Evolutionary conservation across 2,113 vertebrate species (phyloP).

Genomic region (Pungitius pungitius): DNA sequence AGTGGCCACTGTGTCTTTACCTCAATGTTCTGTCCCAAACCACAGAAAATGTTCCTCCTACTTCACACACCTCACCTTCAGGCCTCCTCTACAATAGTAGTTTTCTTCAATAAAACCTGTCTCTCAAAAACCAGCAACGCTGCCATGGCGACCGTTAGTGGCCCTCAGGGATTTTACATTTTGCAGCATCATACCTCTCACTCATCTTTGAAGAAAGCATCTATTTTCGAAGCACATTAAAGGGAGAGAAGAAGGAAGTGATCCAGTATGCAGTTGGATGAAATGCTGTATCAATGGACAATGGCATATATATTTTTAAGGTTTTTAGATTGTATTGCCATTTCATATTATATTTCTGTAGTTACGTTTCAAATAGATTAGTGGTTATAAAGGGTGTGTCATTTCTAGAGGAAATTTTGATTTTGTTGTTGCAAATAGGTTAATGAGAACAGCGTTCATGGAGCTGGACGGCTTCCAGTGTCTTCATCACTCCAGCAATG

Average conservation of each 20-base stretch:
- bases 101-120: background rate
- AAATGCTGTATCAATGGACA: background rate
- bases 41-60: constrained; percentile 38
- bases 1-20: background rate
- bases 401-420: background rate
- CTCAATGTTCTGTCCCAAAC: constrained; percentile 3
- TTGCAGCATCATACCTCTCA: constrained; percentile 60
- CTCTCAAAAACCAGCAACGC: background rate
- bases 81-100: background rate
- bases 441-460: background rate
- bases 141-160: constrained; percentile 17
- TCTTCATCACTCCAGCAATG: background rate
- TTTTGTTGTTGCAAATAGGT: background rate
- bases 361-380: too few relatives aligned
- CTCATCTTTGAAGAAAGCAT: constrained; percentile 6
- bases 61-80: constrained; percentile 28
- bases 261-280: constrained; percentile 5
- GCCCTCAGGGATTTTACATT: constrained; percentile 33
- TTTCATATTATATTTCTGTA: background rate
- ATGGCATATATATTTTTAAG: background rate
- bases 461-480: background rate
- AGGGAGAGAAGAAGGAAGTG: constrained; percentile 5
- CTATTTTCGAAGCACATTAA: constrained; percentile 49
- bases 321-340: background rate
- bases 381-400: background rate